Conservation (phyloP, 1,140 invertebrate genomes). For the Palaemon carinicauda region DNA sequence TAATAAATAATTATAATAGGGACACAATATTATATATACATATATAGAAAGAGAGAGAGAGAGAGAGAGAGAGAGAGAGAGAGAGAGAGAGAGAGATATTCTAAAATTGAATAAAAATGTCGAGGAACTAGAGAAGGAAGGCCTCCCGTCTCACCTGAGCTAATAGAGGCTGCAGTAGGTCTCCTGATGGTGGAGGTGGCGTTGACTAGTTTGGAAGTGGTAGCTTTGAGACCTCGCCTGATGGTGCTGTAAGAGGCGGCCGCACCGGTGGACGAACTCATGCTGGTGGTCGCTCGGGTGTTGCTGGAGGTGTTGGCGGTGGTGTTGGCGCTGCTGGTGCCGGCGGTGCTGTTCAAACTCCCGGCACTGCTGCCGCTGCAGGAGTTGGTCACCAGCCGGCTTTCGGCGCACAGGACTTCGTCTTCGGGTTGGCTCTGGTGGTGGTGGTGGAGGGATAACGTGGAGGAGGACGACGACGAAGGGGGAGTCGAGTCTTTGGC, state of each 20-base stretch:
- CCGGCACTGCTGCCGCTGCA: constrained; percentile 21
- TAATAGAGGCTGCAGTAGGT: neutral
- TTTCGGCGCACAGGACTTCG: constrained; percentile 21
- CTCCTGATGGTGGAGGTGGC: constrained; percentile 34
- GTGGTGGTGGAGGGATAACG: neutral
- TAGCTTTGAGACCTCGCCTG: constrained; percentile 42
- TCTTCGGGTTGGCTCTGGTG: neutral
- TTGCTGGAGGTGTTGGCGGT: neutral
- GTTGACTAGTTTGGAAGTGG: constrained; percentile 44
- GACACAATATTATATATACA: too few relatives aligned
- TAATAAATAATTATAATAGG: too few relatives aligned
- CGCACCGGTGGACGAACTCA: constrained; percentile 12
- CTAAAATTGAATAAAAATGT: neutral
- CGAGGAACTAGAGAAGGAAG: neutral
- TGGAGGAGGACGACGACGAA: too few relatives aligned
- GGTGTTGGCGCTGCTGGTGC: constrained; percentile 16
- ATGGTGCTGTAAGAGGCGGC: constrained; percentile 46
- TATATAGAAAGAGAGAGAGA: too few relatives aligned
- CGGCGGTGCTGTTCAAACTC: constrained; percentile 7
- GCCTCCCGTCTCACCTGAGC: neutral
- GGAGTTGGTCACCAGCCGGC: neutral
- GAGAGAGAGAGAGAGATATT: too few relatives aligned
- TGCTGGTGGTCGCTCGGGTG: too few relatives aligned
- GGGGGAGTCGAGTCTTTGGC: too few relatives aligned
- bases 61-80: too few relatives aligned